Evolutionary conservation across 1,140 invertebrate species (phyloP).

Genomic region (Drosophila pallidifrons): DNA sequence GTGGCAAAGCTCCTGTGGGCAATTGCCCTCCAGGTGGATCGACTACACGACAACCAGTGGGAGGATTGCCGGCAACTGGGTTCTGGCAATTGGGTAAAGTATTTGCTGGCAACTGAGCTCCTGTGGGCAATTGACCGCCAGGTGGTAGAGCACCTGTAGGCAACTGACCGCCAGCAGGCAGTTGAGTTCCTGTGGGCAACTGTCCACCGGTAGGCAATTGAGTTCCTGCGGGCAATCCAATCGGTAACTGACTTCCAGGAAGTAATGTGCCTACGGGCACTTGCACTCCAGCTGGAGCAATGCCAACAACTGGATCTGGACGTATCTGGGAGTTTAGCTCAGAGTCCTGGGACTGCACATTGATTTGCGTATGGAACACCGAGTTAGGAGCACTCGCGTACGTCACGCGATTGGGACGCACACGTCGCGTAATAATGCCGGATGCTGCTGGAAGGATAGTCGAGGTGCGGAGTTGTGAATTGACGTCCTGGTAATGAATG

Average conservation of each 20-base stretch:
- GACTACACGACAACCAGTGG: constrained; percentile 7
- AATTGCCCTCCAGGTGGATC: background rate
- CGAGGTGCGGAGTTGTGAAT: constrained; percentile 46
- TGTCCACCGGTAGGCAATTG: constrained; percentile 16
- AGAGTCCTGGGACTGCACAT: constrained; percentile 74
- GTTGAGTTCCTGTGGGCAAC: background rate
- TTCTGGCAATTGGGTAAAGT: constrained; percentile 15
- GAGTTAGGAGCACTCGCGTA: constrained; percentile 76
- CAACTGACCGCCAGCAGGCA: background rate
- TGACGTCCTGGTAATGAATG: constrained; percentile 63
- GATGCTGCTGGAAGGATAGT: constrained; percentile 54
- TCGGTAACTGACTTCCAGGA: constrained; percentile 15
- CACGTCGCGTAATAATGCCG: constrained; percentile 54
- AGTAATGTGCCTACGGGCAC: constrained; percentile 39
- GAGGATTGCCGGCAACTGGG: constrained; percentile 30
- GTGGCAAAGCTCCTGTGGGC: background rate
- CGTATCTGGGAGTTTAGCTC: constrained; percentile 61
- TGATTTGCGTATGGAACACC: constrained; percentile 76
- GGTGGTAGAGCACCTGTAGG: no score
- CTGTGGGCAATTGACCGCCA: background rate
- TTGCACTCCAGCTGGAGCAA: constrained; percentile 39
- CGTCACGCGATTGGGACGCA: constrained; percentile 54
- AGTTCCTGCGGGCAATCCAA: background rate
- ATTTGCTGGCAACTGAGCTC: constrained; percentile 9
- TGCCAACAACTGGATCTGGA: constrained; percentile 23